A percentile compares a stretch with the other conserved stretches of the same genome.
Evolutionary conservation across 2,113 vertebrate genomes (phyloP).

Genomic region (Morphnarchus princeps): DNA sequence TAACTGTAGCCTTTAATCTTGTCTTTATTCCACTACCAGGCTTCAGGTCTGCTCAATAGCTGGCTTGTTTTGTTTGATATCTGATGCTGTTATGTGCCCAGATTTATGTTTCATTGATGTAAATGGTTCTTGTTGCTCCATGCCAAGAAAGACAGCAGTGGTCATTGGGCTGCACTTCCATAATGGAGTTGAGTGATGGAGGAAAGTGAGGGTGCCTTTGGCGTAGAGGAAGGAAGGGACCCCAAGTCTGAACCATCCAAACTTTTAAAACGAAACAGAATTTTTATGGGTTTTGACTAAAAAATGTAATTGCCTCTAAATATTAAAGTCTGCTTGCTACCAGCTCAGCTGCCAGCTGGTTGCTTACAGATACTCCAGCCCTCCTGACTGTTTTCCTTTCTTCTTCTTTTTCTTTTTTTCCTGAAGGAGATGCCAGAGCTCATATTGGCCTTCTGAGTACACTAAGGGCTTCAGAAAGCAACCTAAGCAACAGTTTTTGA

Average conservation of each 20-base stretch:
- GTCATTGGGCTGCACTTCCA: not conserved
- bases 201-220: not conserved
- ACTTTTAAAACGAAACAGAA: conserved; percentile 31
- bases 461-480: conserved; percentile 33
- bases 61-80: not conserved
- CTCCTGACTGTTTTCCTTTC: conserved; percentile 34
- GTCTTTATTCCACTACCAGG: not conserved
- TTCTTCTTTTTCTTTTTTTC: not conserved
- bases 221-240: conserved; percentile 6
- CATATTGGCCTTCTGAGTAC: conserved; percentile 14
- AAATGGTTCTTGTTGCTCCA: not conserved
- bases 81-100: not conserved
- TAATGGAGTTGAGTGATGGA: not conserved
- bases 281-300: conserved; percentile 57
- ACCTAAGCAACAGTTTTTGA: conserved; percentile 34
- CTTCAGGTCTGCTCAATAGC: not conserved
- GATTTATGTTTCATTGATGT: conserved; percentile 18
- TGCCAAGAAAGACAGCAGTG: not conserved
- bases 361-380: conserved; percentile 28
- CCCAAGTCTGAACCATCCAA: conserved; percentile 2
- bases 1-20: not conserved
- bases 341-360: conserved; percentile 36
- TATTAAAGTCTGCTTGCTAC: conserved; percentile 49
- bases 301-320: conserved; percentile 56
- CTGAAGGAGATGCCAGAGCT: conserved; percentile 24